Percentiles rank a stretch among this genome's conserved stretches.
Evolutionary conservation across 37 sponge, comb jelly and placozoan species (phyloP).

Genomic region (Cladorhizidae sp.): DNA sequence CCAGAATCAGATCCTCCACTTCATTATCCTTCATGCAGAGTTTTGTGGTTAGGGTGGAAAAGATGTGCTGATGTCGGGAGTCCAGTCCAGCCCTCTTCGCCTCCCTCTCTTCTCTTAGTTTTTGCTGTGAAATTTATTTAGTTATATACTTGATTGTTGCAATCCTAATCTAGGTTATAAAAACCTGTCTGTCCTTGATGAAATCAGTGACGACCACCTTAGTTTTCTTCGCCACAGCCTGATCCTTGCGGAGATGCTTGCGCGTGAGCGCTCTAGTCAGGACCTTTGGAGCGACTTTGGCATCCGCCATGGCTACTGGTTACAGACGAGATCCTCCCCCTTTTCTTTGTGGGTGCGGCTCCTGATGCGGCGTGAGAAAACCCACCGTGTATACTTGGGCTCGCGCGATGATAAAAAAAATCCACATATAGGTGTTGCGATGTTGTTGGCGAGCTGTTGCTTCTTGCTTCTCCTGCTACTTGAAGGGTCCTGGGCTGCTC

Average conservation of each 20-base stretch:
- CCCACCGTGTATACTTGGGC: neutral
- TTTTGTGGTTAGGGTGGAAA: constrained; percentile 71
- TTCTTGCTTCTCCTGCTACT: no score
- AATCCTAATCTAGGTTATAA: neutral
- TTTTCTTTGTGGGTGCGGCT: no score
- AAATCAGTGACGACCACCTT: constrained; percentile 26
- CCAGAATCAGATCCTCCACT: constrained; percentile 87
- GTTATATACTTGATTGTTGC: neutral
- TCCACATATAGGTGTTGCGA: neutral
- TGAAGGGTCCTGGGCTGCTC: no score
- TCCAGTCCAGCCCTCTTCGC: constrained; percentile 84
- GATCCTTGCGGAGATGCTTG: constrained; percentile 76
- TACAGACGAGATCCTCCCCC: constrained; percentile 4
- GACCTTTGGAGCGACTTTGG: neutral
- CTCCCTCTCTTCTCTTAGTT: constrained; percentile 80
- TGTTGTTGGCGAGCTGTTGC: no score
- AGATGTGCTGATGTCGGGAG: constrained; percentile 84
- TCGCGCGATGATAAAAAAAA: neutral
- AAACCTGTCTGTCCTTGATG: constrained; percentile 68
- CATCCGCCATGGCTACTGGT: constrained; percentile 13
- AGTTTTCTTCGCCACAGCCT: constrained; percentile 49
- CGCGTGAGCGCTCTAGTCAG: constrained; percentile 50
- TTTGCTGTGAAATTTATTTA: constrained; percentile 27
- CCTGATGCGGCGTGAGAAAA: no score
- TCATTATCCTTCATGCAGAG: constrained; percentile 71